Percentiles rank a stretch among this genome's conserved stretches.
Conservation (phyloP, 2,888 invertebrate species). For the Sthenelais limicola region DNA sequence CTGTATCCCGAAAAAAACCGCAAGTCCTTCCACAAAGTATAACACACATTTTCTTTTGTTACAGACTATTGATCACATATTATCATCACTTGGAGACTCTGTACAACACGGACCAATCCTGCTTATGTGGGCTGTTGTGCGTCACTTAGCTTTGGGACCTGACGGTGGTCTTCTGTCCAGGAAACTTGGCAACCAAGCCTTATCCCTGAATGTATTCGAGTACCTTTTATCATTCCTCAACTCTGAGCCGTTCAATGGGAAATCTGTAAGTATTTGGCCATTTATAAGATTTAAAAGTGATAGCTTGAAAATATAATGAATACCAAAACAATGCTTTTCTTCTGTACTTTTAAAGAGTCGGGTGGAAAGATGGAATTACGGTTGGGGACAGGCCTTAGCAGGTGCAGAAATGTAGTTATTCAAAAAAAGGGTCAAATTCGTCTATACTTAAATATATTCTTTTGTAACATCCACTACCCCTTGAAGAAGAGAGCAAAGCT, state of each 20-base stretch:
- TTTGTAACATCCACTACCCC: too few relatives aligned
- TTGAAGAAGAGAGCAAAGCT: too few relatives aligned
- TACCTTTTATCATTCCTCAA: slow-evolving; percentile 60
- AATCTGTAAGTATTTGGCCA: slow-evolving; percentile 58
- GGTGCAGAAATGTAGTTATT: too few relatives aligned
- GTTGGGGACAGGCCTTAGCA: too few relatives aligned
- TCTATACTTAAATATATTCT: too few relatives aligned
- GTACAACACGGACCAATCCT: slow-evolving; percentile 67
- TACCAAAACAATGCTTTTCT: too few relatives aligned
- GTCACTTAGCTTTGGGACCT: slow-evolving; percentile 55
- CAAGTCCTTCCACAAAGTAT: background rate
- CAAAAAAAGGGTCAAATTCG: too few relatives aligned
- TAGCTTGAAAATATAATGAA: too few relatives aligned
- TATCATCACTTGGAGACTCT: slow-evolving; percentile 58
- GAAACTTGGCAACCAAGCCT: slow-evolving; percentile 65
- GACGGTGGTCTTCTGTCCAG: slow-evolving; percentile 52
- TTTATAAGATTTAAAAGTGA: background rate
- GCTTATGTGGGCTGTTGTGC: slow-evolving; percentile 68
- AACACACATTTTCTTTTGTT: slow-evolving; percentile 4
- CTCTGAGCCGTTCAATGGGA: slow-evolving; percentile 62
- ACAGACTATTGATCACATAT: slow-evolving; percentile 54
- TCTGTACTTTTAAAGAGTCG: too few relatives aligned
- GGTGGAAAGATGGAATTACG: too few relatives aligned
- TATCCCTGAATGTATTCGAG: slow-evolving; percentile 64
- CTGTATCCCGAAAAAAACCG: slow-evolving; percentile 9